phyloP scores from a whole-genome alignment of 1,140 invertebrate species.

The Zaprionus capensis region DNA sequence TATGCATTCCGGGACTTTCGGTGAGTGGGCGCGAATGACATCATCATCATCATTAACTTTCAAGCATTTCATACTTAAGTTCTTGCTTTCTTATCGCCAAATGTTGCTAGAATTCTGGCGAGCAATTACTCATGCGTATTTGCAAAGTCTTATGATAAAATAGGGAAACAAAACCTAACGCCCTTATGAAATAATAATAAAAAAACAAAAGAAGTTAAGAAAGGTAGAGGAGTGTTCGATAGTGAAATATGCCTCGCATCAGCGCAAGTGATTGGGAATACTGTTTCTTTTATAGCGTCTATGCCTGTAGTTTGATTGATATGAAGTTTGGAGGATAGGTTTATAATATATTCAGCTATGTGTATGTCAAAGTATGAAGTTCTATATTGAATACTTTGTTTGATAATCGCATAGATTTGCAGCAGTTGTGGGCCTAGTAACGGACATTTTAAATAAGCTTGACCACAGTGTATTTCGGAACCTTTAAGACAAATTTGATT shows the following conservation, averaged over 20 bases:
- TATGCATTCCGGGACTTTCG: slow-evolving; percentile 87
- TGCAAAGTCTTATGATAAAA: slow-evolving; percentile 44
- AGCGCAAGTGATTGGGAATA: no score
- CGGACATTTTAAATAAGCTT: no score
- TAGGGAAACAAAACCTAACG: not conserved
- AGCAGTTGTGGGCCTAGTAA: no score
- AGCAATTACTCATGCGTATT: slow-evolving; percentile 56
- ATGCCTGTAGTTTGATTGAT: not conserved
- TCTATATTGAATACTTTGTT: no score
- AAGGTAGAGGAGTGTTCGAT: not conserved
- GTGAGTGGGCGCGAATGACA: slow-evolving; percentile 83
- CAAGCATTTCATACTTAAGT: slow-evolving; percentile 25
- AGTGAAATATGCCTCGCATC: not conserved
- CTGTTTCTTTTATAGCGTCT: no score
- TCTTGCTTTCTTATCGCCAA: slow-evolving; percentile 45
- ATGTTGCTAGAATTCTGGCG: slow-evolving; percentile 31
- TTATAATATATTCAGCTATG: no score
- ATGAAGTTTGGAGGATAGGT: not conserved
- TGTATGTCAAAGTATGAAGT: no score
- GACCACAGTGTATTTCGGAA: no score
- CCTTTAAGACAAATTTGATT: no score
- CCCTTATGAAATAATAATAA: not conserved
- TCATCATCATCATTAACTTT: slow-evolving; percentile 16
- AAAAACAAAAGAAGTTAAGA: not conserved
- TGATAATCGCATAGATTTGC: no score